A percentile compares a stretch with the other conserved stretches of the same genome.
These are phyloP conservation scores for Scrobipalpa costella DNA, from an alignment of 2,888 invertebrate species.

Conservation along the genomic window DNA sequence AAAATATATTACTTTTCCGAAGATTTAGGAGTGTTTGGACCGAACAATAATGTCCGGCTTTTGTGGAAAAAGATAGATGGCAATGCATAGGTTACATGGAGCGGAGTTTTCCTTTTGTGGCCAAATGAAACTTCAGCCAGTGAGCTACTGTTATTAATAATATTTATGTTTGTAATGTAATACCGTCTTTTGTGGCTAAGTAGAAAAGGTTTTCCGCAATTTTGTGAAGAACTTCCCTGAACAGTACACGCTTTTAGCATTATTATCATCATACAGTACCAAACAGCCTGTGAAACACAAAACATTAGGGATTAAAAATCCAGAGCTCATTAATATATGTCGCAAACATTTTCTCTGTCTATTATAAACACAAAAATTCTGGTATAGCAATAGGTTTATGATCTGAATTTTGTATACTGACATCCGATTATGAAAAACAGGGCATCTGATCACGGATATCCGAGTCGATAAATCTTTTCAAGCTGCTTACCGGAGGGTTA, in stretches of 20 bases:
- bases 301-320: neutral
- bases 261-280: slow-evolving; percentile 1
- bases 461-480: slow-evolving; percentile 8
- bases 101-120: slow-evolving; percentile 78
- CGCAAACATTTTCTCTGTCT: too few relatives aligned
- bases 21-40: slow-evolving; percentile 82
- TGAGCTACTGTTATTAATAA: slow-evolving; percentile 64
- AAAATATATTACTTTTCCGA: slow-evolving; percentile 82
- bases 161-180: slow-evolving; percentile 46
- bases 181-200: slow-evolving; percentile 59
- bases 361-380: neutral
- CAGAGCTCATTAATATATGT: too few relatives aligned
- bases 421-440: slow-evolving; percentile 8
- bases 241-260: slow-evolving; percentile 26
- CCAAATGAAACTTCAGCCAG: slow-evolving; percentile 72
- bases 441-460: slow-evolving; percentile 10
- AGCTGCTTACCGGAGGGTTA: neutral
- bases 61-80: slow-evolving; percentile 82
- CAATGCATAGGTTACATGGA: slow-evolving; percentile 78
- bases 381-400: neutral
- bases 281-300: slow-evolving; percentile 24
- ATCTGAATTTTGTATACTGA: neutral
- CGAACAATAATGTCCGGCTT: slow-evolving; percentile 83
- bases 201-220: slow-evolving; percentile 59
- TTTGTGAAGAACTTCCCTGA: slow-evolving; percentile 44